phyloP scores from a whole-genome alignment of 2,113 vertebrate genomes.

The Rhea pennata region DNA sequence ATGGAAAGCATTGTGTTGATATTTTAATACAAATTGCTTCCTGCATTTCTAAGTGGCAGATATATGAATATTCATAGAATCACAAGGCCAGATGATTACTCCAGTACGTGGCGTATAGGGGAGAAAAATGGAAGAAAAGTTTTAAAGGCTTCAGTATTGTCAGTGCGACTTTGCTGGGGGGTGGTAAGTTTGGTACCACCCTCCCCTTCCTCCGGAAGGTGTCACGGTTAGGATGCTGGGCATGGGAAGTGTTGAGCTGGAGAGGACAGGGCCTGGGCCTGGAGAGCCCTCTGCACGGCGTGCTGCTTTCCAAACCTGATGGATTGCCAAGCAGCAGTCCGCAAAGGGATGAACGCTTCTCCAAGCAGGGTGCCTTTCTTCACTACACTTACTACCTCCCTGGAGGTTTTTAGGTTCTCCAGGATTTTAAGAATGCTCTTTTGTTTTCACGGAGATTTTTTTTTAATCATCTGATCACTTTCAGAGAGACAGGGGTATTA shows the following conservation, averaged over 20 bases:
- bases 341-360: fast-evolving
- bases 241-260: not conserved
- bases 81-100: slow-evolving; percentile 18
- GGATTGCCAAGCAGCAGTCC: not conserved
- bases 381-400: fast-evolving
- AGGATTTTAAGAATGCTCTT: not conserved
- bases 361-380: not conserved
- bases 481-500: not conserved
- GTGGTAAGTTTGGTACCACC: not conserved
- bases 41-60: slow-evolving; percentile 45
- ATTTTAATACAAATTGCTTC: slow-evolving; percentile 63
- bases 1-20: slow-evolving; percentile 29
- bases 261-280: not conserved
- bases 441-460: not conserved
- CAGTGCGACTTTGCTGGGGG: not conserved
- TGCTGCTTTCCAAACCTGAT: not conserved
- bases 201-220: not conserved
- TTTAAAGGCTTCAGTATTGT: not conserved
- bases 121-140: not conserved
- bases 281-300: not conserved
- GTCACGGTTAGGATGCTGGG: not conserved
- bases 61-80: slow-evolving; percentile 56
- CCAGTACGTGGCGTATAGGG: not conserved
- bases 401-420: not conserved
- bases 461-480: not conserved